Evolutionary conservation across 2,113 vertebrate genomes (phyloP).

Genomic region (Tricholaema leucomelas): DNA sequence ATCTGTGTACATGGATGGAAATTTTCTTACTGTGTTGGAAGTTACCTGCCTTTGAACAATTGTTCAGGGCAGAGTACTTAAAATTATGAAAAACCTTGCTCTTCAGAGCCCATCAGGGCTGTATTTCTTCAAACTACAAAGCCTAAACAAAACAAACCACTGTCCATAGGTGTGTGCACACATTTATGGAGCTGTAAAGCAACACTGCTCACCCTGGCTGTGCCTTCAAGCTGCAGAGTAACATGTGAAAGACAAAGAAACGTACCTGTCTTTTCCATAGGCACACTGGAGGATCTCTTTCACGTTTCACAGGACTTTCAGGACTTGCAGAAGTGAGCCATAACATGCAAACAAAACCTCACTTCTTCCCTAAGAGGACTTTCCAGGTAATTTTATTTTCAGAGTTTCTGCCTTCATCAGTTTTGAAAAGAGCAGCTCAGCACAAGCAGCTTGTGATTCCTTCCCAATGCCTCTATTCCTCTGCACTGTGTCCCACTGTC

Average conservation of each 20-base stretch:
- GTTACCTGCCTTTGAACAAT: background rate
- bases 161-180: rapidly evolving
- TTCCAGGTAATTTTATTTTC: background rate
- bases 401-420: background rate
- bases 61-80: background rate
- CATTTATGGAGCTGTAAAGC: background rate
- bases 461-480: background rate
- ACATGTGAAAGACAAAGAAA: background rate
- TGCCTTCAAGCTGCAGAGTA: background rate
- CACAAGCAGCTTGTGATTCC: background rate
- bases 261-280: constrained; percentile 60
- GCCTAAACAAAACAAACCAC: background rate
- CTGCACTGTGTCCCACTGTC: background rate
- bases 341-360: background rate
- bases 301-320: background rate
- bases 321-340: background rate
- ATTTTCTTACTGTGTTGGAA: background rate
- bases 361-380: background rate
- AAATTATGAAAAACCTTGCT: background rate
- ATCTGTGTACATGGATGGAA: background rate
- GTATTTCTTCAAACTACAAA: background rate
- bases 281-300: background rate
- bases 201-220: background rate
- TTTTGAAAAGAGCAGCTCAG: background rate
- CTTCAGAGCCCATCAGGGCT: background rate